Base-by-base conservation (phyloP, 2,888 invertebrate species). In the Desoria tigrina region DNA sequence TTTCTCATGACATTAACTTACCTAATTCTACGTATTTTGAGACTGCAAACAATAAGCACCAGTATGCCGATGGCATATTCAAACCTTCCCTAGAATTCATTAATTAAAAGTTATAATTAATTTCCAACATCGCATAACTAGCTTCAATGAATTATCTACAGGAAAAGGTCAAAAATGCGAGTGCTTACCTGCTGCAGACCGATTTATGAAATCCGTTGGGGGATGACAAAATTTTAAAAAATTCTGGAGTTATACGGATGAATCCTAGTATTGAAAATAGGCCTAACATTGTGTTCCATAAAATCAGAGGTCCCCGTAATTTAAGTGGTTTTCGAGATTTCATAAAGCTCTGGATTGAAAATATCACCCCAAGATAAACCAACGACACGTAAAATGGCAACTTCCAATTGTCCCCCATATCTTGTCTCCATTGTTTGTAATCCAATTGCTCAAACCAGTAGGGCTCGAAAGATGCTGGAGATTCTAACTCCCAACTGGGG, bases 391-490 rank as follows among this genome's bases (percentile, higher is more conserved):
- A 58, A 16, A 63, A 51, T 7, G 63, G 63, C 21, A 58, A 28
- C 11, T 57, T 49, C 63, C 63, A 63, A 58, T 59, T 37, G 9
- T 16, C 11, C 3, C 26, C 39, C 51, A 58, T 58, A 37, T 26
- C 50, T 1, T 63, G 26, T 37, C 50, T 50, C 39, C 58, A 58
- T 23, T 18, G 4, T 11, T n/a, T 23, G n/a, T 55, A 55, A 28
- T 71, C 71, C 24, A 71, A 55, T 2, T 68, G 42, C 54, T 68
- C 65, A 62, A 66, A 68, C 1, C 64, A 66, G 42, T 65, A 68
- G 1, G 68, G 65, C 7, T 68, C 56, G 32, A 65, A 71, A n/a
- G 59, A 59, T 11, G 71, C 64, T 11, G 68, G 71, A 42, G 63
- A 59, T 26, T 69, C 69, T 18, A 63, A 66, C 37, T 65, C 63